A percentile compares a stretch with the other conserved stretches of the same genome.
Conservation (phyloP, 2,888 invertebrate genomes). For the Drosophila mimica region DNA sequence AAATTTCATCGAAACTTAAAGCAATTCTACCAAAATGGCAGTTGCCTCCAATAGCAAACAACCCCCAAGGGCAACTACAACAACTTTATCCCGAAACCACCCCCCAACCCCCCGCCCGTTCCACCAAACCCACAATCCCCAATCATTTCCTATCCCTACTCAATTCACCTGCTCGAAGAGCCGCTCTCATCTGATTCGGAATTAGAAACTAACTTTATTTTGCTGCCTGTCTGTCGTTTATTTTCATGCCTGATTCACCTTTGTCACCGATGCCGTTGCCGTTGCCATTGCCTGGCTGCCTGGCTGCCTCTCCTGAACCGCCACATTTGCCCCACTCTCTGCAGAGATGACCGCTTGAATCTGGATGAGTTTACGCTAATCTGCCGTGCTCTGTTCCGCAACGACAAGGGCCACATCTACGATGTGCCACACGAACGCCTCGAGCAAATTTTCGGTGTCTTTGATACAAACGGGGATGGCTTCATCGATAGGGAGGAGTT, state of each 20-base stretch:
- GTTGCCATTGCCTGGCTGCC: background rate
- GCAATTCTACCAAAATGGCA: constrained; percentile 15
- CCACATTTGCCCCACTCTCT: constrained; percentile 46
- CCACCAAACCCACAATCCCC: background rate
- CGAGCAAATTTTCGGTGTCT: constrained; percentile 91
- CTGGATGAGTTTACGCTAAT: constrained; percentile 92
- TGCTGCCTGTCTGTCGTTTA: constrained; percentile 42
- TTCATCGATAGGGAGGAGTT: constrained; percentile 93
- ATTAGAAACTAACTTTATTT: constrained; percentile 62
- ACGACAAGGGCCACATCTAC: constrained; percentile 94
- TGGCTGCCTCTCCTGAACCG: background rate
- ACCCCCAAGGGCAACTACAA: constrained; percentile 35
- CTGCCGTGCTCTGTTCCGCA: constrained; percentile 94
- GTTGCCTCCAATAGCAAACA: constrained; percentile 41
- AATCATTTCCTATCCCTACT: background rate
- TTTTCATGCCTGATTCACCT: constrained; percentile 64
- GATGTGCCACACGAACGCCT: constrained; percentile 89
- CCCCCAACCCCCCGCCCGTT: background rate
- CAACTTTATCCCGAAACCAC: constrained; percentile 17
- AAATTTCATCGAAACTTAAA: constrained; percentile 53
- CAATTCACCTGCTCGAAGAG: background rate
- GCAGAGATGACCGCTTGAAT: constrained; percentile 91
- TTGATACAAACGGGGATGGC: constrained; percentile 91
- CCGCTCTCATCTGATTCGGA: constrained; percentile 31
- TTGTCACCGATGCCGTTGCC: constrained; percentile 14